Base-by-base conservation (phyloP, 2,113 vertebrate species). In the Casuarius casuarius region DNA sequence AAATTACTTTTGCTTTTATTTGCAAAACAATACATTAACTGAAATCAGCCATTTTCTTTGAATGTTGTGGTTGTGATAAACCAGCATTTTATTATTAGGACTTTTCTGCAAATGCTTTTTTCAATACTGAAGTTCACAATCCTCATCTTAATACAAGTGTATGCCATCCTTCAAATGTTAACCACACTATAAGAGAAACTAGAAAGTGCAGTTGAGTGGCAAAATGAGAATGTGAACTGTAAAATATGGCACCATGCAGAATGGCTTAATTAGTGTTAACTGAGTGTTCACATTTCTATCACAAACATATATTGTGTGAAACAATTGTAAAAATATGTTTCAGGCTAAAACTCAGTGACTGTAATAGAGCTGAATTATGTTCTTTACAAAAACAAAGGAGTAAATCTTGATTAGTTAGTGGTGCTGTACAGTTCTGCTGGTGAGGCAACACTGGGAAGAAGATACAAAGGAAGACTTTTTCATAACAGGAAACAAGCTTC, bases 331-430 rank as follows among this genome's bases (percentile, higher is more conserved):
- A 92, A 77, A 58, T 15, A 28, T 0, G 3, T 22, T 74, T 84
- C 26, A 2, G 0, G 46, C 56, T 86, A 38, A 81, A 74, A 71
- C 21, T 56, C 7, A 2, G 21, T 0, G 28, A 51, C 31, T n/a
- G 33, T 3, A 9, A 8, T 21, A 11, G n/a, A 0, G 1, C 35
- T 44, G 68, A 66, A n/a, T 12, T 59, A 10, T 21, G 12, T 68
- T 18, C 33, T 59, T 48, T 9, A 25, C 5, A 51, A 33, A 44
- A 19, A 12, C 22, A 65, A 75, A 28, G 33, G 46, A 63, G 31
- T 33, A 83, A 80, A 89, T 70, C 26, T 71, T 33, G 8, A 12
- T 56, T 12, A 25, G 29, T 46, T 77, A 35, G 28, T 7, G 7
- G 67, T 35, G 22, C 3, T 4, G 15, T 49, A 80, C 68, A 59